phyloP scores from a whole-genome alignment of 2,888 invertebrate genomes.

The Zaprionus obscuricornis region DNA sequence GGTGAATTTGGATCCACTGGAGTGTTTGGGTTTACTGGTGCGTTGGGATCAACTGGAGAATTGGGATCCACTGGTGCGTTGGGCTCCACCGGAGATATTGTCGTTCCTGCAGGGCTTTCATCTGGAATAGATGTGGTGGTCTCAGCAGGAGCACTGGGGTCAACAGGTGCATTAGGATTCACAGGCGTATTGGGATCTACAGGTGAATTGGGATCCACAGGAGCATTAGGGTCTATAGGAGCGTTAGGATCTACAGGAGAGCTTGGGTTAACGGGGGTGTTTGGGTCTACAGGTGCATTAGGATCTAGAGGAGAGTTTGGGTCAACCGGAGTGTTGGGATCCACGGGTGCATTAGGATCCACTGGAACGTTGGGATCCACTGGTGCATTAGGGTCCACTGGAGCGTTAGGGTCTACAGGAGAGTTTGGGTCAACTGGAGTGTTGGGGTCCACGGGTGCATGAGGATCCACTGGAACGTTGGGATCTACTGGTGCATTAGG shows the following conservation, averaged over 20 bases:
- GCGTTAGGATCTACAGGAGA: constrained; percentile 26
- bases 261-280: constrained; percentile 12
- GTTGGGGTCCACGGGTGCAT: not conserved
- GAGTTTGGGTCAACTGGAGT: constrained; percentile 10
- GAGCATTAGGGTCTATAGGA: constrained; percentile 12
- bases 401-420: not conserved
- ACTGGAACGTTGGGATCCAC: constrained; percentile 17
- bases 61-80: constrained; percentile 28
- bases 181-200: constrained; percentile 29
- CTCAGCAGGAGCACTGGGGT: constrained; percentile 38
- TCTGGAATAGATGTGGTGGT: constrained; percentile 45
- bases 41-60: constrained; percentile 26
- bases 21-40: constrained; percentile 25
- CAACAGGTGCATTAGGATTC: constrained; percentile 35
- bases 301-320: constrained; percentile 25
- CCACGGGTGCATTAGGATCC: constrained; percentile 12
- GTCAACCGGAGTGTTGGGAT: constrained; percentile 19
- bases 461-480: not conserved
- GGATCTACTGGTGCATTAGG: constrained; percentile 14
- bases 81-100: constrained; percentile 23
- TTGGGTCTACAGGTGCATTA: constrained; percentile 9
- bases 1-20: constrained; percentile 11
- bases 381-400: constrained; percentile 7
- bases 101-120: too few species aligned
- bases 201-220: constrained; percentile 26